Base-by-base conservation (phyloP, 2,888 invertebrate species). In the Hoplodrina blanda region DNA sequence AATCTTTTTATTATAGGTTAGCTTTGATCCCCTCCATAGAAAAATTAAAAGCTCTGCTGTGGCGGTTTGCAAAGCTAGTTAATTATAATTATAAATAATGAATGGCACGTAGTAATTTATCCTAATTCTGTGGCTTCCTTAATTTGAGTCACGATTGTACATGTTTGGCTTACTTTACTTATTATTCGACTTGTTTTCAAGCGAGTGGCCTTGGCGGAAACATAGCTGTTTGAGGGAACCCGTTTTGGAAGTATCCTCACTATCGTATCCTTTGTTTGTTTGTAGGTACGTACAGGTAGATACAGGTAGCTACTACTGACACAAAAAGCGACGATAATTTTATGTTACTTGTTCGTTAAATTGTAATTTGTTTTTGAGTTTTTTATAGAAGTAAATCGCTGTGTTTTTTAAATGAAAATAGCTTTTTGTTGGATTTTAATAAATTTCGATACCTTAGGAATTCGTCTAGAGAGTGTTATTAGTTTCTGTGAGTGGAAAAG, bases 121-220 rank as follows among this genome's bases (percentile, higher is more conserved):
- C 68, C 59, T 73, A 75, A 62, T 75, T 64, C 69, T 65, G 57
- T 62, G 54, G 55, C 69, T 77, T 80, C 76, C 80, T 75, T 59
- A 25, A 80, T 63, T 72, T 56, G 57, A 78, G 81, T 76, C 77
- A 80, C 81, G 78, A 67, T 55, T 19, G 30, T 10, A 76, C 75
- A 60, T 50, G 66, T 76, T 80, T 55, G 72, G 64, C 61, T 80
- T 77, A 75, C 63, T 78, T 78, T 66, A 80, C 59, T 70, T 80
- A 70, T 63, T 66, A 78, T 60, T 62, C 61, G 52, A 59, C 13
- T 62, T 78, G 78, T 80, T 76, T 66, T 46, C 41, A 46, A 71
- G 19, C 11, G 57, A 30, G 41, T 19, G 81, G 49, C 78, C 78
- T 78, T 76, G 72, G 33, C 4, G 8, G 19, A 37, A 25, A 62